Evolutionary conservation across 2,113 vertebrate species (phyloP).

Genomic region (Scortum barcoo): DNA sequence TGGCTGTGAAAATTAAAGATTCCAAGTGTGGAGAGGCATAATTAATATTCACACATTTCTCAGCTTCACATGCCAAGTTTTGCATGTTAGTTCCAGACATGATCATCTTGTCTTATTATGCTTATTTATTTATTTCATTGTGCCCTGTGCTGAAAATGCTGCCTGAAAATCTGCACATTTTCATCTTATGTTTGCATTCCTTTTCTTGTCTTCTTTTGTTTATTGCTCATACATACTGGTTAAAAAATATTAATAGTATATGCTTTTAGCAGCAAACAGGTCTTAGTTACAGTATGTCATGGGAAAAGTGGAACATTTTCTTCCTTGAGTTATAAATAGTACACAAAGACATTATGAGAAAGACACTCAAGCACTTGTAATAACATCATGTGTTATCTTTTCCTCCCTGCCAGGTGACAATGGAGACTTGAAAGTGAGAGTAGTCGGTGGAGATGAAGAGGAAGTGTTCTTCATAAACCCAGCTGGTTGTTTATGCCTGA

Average conservation of each 20-base stretch:
- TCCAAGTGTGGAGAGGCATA: not conserved
- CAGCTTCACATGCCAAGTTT: not conserved
- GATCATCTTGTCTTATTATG: not conserved
- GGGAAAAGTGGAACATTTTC: not conserved
- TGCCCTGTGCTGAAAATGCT: not conserved
- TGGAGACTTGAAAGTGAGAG: slow-evolving; percentile 66
- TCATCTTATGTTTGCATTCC: not conserved
- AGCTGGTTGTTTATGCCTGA: slow-evolving; percentile 74
- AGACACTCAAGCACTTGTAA: not conserved
- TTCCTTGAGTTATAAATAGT: not conserved
- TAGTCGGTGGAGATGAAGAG: slow-evolving; percentile 73
- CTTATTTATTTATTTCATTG: not conserved
- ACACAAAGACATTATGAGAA: not conserved
- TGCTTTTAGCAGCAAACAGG: not conserved
- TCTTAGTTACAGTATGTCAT: not conserved
- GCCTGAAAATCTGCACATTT: slow-evolving; percentile 1
- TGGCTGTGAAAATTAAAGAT: not conserved
- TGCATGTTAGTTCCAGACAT: not conserved
- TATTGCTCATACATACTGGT: not conserved
- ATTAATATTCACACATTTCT: slow-evolving; percentile 8
- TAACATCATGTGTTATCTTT: slow-evolving; percentile 8
- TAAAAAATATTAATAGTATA: not conserved
- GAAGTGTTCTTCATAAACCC: slow-evolving; percentile 71
- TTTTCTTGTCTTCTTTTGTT: not conserved
- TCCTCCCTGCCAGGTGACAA: slow-evolving; percentile 71